phyloP scores from a whole-genome alignment of 1,140 invertebrate species.

The Cyphomyrmex costatus region DNA sequence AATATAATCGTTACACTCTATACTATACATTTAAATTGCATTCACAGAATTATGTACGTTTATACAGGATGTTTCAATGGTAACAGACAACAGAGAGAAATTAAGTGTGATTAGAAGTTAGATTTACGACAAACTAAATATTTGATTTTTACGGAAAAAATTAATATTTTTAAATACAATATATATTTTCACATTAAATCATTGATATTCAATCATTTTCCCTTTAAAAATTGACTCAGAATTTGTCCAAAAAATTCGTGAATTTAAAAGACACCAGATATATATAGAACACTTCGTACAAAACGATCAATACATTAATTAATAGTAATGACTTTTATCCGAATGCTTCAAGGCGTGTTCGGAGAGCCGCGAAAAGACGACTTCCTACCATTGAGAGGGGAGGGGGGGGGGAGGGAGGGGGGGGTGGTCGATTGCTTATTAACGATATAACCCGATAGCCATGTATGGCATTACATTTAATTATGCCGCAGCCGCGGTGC shows the following conservation, averaged over 20 bases:
- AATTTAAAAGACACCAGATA: not conserved
- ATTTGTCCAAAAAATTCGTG: not conserved
- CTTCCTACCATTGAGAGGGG: slow-evolving; percentile 21
- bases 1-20: slow-evolving; percentile 12
- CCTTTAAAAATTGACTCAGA: not conserved
- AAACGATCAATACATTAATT: slow-evolving; percentile 47
- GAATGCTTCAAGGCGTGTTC: slow-evolving; percentile 48
- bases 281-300: slow-evolving; percentile 8
- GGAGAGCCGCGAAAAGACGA: slow-evolving; percentile 33
- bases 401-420: not conserved
- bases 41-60: not conserved
- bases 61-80: slow-evolving; percentile 9
- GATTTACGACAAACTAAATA: not conserved
- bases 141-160: not conserved
- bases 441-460: slow-evolving; percentile 56
- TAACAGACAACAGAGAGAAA: not conserved
- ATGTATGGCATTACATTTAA: slow-evolving; percentile 60
- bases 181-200: not conserved
- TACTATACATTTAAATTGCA: slow-evolving; percentile 32
- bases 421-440: slow-evolving; percentile 51
- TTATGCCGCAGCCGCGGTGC: slow-evolving; percentile 45
- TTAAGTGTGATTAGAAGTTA: not conserved
- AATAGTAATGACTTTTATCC: slow-evolving; percentile 51
- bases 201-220: not conserved
- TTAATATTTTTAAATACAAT: not conserved